phyloP scores from a whole-genome alignment of 2,113 vertebrate species.

The Carassius auratus region DNA sequence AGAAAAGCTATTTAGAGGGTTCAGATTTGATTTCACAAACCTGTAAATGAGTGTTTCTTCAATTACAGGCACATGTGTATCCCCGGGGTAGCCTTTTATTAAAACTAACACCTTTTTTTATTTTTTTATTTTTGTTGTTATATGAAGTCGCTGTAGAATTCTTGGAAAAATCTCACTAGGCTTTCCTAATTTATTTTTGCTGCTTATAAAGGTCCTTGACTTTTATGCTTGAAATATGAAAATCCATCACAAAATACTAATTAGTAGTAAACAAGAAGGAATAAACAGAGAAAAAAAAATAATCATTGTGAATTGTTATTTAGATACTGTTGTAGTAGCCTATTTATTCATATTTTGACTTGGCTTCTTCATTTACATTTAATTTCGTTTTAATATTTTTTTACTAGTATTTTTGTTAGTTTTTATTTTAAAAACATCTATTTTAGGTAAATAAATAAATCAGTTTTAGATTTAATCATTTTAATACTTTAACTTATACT shows the following conservation, averaged over 20 bases:
- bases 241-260: not conserved
- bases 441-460: not conserved
- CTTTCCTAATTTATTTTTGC: not conserved
- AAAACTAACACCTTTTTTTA: not conserved
- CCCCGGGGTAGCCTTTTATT: slow-evolving; percentile 4
- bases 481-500: not conserved
- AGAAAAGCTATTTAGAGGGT: slow-evolving; percentile 3
- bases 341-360: not conserved
- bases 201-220: not conserved
- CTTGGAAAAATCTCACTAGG: not conserved
- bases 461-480: not conserved
- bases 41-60: slow-evolving; percentile 16
- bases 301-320: not conserved
- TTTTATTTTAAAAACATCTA: too few species aligned
- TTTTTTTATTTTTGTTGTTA: not conserved
- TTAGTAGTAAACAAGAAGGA: not conserved
- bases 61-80: not conserved
- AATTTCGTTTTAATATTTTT: not conserved
- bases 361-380: not conserved
- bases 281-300: not conserved
- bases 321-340: not conserved
- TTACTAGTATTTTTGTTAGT: not conserved
- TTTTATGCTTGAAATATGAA: not conserved
- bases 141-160: not conserved
- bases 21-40: slow-evolving; percentile 11